These are phyloP conservation scores for Xylota sylvarum DNA, from an alignment of 2,888 invertebrate species.

Conservation along the genomic window DNA sequence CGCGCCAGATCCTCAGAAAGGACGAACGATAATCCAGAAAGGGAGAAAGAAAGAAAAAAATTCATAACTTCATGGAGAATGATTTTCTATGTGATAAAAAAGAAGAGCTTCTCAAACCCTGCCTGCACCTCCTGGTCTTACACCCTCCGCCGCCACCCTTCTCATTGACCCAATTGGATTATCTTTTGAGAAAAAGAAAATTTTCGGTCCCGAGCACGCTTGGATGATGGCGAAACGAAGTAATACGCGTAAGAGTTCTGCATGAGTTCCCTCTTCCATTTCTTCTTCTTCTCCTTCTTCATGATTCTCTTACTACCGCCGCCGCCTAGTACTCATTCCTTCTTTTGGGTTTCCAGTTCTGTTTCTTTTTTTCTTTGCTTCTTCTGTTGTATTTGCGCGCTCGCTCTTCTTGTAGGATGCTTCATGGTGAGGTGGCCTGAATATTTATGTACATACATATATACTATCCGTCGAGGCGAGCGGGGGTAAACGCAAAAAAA, in stretches of 20 bases:
- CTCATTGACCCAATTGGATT: conserved; percentile 71
- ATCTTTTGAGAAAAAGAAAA: conserved; percentile 61
- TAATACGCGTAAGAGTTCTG: conserved; percentile 76
- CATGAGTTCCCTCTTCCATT: conserved; percentile 66
- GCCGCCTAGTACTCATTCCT: not conserved
- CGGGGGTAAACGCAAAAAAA: not conserved
- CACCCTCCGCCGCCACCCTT: not conserved
- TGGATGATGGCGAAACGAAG: conserved; percentile 69
- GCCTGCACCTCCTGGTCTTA: not conserved
- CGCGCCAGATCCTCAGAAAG: conserved; percentile 15
- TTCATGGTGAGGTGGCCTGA: conserved; percentile 48
- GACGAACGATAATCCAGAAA: conserved; percentile 58
- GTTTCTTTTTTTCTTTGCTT: too few species aligned
- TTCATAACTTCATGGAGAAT: conserved; percentile 72
- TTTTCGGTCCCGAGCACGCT: conserved; percentile 58
- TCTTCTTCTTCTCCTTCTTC: conserved; percentile 26
- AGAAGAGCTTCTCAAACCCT: not conserved
- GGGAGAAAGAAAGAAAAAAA: conserved; percentile 52
- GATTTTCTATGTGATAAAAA: conserved; percentile 66
- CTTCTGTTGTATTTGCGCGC: not conserved
- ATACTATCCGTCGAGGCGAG: not conserved
- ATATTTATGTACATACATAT: conserved; percentile 45
- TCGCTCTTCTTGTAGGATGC: not conserved
- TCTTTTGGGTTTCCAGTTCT: conserved; percentile 1
- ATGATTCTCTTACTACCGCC: too few species aligned